Evolutionary conservation across 2,113 vertebrate species (phyloP), one percentile per base, ranked within the genome.

Genomic region (Cepphus grylle): DNA sequence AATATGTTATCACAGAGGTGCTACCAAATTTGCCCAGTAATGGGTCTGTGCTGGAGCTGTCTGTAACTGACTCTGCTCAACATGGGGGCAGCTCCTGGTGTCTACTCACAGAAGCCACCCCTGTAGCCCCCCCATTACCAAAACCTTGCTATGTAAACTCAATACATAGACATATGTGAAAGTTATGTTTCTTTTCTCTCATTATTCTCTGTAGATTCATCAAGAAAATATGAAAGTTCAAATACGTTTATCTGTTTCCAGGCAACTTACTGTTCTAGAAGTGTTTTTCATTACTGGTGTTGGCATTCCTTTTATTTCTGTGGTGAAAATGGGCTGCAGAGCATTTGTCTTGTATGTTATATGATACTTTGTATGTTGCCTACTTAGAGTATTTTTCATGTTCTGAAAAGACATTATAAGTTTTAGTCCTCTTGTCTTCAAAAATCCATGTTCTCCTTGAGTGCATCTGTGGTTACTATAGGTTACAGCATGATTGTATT

Each of bases 221-320:
- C 18, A 80, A 70, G 63, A 56, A 96, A 82, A 10, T 65, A 86
- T 42, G 52, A 81, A 93, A 81, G 30, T 89, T 97, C 94, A 94
- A 95, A 93, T 72, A 70, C 8, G 2, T 96, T 91, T 94, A 77
- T 95, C 65, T 83, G 88, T 97, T 97, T 97, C 96, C 86, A 96
- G 76, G 94, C 86, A 97, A 97, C 93, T 87, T 66, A 52, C 15
- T 82, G 40, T 92, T 91, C 66, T 67, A 10, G 91, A 94, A 74
- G 50, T 90, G 65, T 34, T 91, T 78, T 93, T 96, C 73, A 74
- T 86, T 85, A 94, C 70, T 40, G 30, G 43, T 42, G 45, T 76
- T 95, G 91, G n/a, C 70, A 74, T 92, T 85, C 45, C 6, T 95
- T 95, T 88, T 77, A 96, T 89, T 94, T 95, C 74, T 94, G 72